Evolutionary conservation across 2,113 vertebrate species (phyloP), one percentile per base, ranked within the genome.

Genomic region (Epinephelus lanceolatus): DNA sequence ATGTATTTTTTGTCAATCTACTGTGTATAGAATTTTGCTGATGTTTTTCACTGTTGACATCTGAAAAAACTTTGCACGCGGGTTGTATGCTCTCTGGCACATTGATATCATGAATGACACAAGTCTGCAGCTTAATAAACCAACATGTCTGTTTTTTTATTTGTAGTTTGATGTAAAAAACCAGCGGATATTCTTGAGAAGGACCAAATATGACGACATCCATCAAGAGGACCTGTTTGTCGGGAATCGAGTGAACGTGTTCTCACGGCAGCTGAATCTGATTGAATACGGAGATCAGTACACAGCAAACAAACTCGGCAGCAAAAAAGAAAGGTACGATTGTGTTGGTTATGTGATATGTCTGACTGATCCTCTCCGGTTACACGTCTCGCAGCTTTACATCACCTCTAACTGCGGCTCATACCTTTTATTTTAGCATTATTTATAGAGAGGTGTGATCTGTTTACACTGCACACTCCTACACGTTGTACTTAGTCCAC

Each of bases 161-260:
- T 84, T 88, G 52, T 89, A 99, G 98, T 97, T 97, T 84, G 98
- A 99, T 19, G 88, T 98, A 49, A 99, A 99, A 93, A 98, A 98
- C 87, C 98, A 95, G 52, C 95, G 97, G 19, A 94, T 91, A 21
- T 99, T 99, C 86, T 88, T 99, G 86, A 96, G 95, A 78, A 93
- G 97, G 83, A 99, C 96, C 49, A 97, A 92, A 85, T 98, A 97
- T 42, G 95, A 97, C 0, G 93, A 93, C n/a, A 72, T 99, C 13
- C 95, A 94, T 42, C 89, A 94, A 2, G 96, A 98, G 87, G 97
- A 99, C 91, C 93, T 99, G 42, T 99, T 97, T 49, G 92, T 99
- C 70, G 98, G 98, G 85, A 98, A 96, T 90, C 97, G 95, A 71
- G 95, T 99, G 45, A 97, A 95, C 3, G 70, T 99, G 3, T 98